A percentile compares a stretch with the other conserved stretches of the same genome.
Conservation (phyloP, 2,113 vertebrate genomes). For the Daubentonia madagascariensis region DNA sequence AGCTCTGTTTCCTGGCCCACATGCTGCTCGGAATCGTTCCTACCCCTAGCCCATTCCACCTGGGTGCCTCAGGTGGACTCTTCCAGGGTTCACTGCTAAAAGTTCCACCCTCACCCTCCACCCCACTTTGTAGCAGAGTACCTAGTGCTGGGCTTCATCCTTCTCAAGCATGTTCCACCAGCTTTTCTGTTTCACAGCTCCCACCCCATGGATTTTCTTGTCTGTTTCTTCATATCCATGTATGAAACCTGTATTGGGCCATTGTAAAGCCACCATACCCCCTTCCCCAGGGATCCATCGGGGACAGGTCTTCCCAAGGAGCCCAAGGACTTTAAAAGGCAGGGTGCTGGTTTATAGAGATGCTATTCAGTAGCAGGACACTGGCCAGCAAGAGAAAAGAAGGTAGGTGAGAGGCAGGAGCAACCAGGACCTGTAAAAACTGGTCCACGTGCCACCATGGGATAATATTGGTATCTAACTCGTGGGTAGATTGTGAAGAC, state of each 20-base stretch:
- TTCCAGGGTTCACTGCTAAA: neutral
- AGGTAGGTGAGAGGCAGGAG: neutral
- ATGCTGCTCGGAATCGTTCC: neutral
- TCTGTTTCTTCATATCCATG: neutral
- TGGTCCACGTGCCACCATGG: neutral
- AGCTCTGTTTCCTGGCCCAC: neutral
- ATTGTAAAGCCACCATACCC: neutral
- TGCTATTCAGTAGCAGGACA: neutral
- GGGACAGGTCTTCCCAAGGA: neutral
- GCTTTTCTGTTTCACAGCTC: neutral
- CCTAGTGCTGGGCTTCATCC: neutral
- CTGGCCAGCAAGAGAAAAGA: neutral
- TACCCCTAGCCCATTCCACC: neutral
- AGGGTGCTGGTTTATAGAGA: neutral
- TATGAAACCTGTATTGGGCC: neutral
- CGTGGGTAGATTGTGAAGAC: neutral
- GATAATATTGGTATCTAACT: neutral
- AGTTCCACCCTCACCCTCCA: too few relatives aligned
- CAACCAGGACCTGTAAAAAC: neutral
- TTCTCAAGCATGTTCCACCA: neutral
- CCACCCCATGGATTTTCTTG: neutral
- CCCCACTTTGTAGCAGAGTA: fast-evolving
- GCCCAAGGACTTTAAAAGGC: neutral
- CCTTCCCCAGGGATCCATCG: neutral
- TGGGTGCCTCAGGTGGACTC: neutral